Conservation (phyloP, 2,113 vertebrate genomes). For the Sisor rabdophorus region DNA sequence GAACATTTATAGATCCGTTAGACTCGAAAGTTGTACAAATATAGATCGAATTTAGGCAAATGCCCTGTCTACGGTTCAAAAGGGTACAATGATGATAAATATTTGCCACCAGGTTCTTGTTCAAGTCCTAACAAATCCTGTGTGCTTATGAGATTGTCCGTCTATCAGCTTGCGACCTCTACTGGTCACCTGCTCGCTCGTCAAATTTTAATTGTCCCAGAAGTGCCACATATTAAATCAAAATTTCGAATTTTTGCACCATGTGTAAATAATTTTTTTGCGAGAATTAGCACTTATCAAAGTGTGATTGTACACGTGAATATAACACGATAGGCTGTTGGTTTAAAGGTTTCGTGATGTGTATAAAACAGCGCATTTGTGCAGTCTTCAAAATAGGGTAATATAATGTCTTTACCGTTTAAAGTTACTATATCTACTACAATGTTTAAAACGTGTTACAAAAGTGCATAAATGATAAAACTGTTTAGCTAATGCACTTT, state of each 20-base stretch:
- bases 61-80: background rate
- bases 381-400: too few species aligned
- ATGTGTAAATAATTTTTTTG: background rate
- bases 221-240: conserved; percentile 9
- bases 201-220: background rate
- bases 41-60: background rate
- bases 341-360: conserved; percentile 40
- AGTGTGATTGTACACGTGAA: background rate
- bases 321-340: background rate
- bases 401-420: too few species aligned
- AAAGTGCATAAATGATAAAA: background rate
- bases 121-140: background rate
- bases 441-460: background rate
- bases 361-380: too few species aligned
- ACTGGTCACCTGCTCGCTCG: conserved; percentile 34
- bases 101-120: background rate
- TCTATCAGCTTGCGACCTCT: conserved; percentile 51
- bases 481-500: too few species aligned
- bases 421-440: too few species aligned
- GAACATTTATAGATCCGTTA: background rate
- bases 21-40: background rate
- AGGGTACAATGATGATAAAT: background rate
- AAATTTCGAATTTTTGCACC: background rate
- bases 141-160: background rate
- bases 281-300: background rate